A percentile compares a stretch with the other conserved stretches of the same genome.
These are phyloP conservation scores for Sylvia borin DNA, from an alignment of 2,797 vertebrate species.

Conservation along the genomic window DNA sequence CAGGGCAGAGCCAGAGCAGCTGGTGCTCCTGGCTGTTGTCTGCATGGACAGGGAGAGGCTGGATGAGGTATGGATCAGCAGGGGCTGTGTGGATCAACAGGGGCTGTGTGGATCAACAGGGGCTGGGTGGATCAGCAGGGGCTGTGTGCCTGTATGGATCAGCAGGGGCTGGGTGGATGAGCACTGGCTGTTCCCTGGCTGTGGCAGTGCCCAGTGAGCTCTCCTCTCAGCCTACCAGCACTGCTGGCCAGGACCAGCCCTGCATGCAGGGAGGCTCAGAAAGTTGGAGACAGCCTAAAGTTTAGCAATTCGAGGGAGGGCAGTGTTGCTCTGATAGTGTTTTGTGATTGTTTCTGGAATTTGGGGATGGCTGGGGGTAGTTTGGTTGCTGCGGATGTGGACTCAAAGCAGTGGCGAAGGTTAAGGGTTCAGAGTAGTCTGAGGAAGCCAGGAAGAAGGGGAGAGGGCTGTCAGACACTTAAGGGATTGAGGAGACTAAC, in stretches of 20 bases:
- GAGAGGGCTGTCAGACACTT: constrained; percentile 33
- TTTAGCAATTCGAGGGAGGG: neutral
- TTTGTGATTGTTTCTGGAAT: neutral
- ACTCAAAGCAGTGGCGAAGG: constrained; percentile 28
- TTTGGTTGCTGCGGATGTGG: neutral
- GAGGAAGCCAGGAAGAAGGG: constrained; percentile 4
- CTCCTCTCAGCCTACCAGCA: neutral
- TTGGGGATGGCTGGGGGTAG: neutral
- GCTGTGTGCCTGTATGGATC: neutral
- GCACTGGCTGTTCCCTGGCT: neutral
- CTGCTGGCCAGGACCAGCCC: rapidly evolving
- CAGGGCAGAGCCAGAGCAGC: neutral
- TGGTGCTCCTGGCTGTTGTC: neutral
- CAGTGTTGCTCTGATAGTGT: neutral
- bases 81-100: neutral
- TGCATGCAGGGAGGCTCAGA: neutral
- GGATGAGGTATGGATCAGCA: neutral
- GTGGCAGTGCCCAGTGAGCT: neutral
- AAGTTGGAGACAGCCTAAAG: neutral
- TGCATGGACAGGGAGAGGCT: neutral
- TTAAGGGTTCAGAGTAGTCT: constrained; percentile 41
- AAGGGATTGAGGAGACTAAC: constrained; percentile 46
- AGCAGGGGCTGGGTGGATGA: neutral
- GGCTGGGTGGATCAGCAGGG: neutral
- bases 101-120: neutral